These are phyloP conservation scores for Steinernema carpocapsae DNA, from an alignment of 2,888 invertebrate genomes.

Conservation along the genomic window DNA sequence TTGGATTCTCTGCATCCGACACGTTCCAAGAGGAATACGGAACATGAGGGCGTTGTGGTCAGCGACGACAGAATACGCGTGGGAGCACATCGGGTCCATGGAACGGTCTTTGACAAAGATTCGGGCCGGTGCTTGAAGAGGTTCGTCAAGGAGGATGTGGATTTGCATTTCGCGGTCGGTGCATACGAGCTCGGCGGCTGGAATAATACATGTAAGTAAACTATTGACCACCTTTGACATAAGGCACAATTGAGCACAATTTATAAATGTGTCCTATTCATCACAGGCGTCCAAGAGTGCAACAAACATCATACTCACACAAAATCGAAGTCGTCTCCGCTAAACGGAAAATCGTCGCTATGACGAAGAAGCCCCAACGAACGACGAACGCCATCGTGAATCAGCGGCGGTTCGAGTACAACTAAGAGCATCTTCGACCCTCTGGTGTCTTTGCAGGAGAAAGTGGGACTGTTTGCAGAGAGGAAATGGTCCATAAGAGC, in stretches of 20 bases:
- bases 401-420: background rate
- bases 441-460: slow-evolving; percentile 1
- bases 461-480: slow-evolving; percentile 26
- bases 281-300: too few relatives aligned
- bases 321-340: background rate
- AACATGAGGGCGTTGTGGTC: slow-evolving; percentile 40
- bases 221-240: too few relatives aligned
- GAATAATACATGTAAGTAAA: background rate
- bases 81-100: slow-evolving; percentile 35
- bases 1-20: slow-evolving; percentile 39
- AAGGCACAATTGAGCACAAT: too few relatives aligned
- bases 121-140: slow-evolving; percentile 26
- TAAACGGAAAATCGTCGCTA: background rate
- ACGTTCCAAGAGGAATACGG: slow-evolving; percentile 37
- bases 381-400: background rate
- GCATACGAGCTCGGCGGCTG: slow-evolving; percentile 39
- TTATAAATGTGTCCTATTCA: too few relatives aligned
- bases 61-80: slow-evolving; percentile 25
- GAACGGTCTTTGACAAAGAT: slow-evolving; percentile 39
- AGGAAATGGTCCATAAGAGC: background rate
- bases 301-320: background rate
- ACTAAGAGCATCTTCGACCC: background rate
- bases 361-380: background rate
- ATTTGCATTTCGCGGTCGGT: slow-evolving; percentile 41
- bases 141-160: slow-evolving; percentile 34